Evolutionary conservation across 2,797 vertebrate species (phyloP), one percentile per base, ranked within the genome.

Genomic region (Coreius guichenoti): DNA sequence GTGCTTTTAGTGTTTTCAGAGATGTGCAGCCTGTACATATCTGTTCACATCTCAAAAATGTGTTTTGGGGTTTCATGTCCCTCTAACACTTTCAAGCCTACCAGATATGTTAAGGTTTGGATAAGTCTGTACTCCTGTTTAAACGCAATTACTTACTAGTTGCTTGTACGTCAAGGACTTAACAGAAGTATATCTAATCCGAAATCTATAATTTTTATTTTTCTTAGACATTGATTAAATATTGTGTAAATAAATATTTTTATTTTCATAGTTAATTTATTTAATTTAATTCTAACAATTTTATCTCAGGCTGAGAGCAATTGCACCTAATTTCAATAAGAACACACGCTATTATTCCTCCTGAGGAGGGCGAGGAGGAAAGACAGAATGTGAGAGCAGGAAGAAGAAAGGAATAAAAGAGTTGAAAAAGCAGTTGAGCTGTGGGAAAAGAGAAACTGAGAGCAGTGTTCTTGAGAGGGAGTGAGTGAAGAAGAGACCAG

Each of bases 261-360:
- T 58, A 5, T 61, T 61, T 61, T 26, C 3, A 58, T 12, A n/a
- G 9, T 21, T 7, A 8, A 17, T 47, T 45, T 29, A 47, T 29
- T 73, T 45, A 1, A 68, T 68, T 68, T 68, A 2, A 68, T 26
- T 13, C 26, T 5, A 61, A n/a, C n/a, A 21, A 61, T 31, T 65
- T 43, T 87, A 90, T 84, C 79, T 56, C 54, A 85, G 69, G 83
- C 86, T 78, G 74, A 86, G 72, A 83, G 88, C 80, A 82, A 87
- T 81, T 85, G 77, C 82, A 56, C 67, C 76, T 87, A 77, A 85
- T 87, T 88, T 88, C 70, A 86, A 82, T 43, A 83, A 80, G 70
- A 85, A 84, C 65, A 31, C 56, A 63, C 36, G 49, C 74, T 36
- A 56, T 81, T 69, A 63, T 81, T 85, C 81, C 72, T 72, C 61